Evolutionary conservation across 2,113 vertebrate genomes (phyloP).

Genomic region (Peucedramus taeniatus): DNA sequence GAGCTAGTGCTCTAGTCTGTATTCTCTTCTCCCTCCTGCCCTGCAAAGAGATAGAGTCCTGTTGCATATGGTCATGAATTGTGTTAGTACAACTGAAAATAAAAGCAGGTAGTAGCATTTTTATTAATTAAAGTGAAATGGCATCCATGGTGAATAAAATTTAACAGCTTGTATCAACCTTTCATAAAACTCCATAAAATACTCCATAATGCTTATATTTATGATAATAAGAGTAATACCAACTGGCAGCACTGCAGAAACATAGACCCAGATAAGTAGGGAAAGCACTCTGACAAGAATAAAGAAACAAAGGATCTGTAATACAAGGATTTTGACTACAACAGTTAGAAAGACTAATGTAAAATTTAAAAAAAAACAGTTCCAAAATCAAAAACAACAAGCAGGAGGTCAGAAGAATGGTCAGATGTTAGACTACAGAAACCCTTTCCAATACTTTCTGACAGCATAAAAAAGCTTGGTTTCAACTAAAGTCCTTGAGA

Average conservation of each 20-base stretch:
- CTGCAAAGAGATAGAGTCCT: not conserved
- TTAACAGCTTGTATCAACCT: not conserved
- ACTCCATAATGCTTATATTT: not conserved
- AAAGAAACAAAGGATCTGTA: not conserved
- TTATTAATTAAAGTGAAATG: not conserved
- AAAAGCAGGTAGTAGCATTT: not conserved
- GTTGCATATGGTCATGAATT: not conserved
- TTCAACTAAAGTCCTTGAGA: not conserved
- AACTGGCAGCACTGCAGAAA: not conserved
- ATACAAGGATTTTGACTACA: not conserved
- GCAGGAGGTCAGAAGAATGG: not conserved
- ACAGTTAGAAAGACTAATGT: not conserved
- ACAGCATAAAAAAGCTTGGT: not conserved
- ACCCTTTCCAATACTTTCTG: not conserved
- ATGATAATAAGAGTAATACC: not conserved
- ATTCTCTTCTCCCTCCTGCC: not conserved
- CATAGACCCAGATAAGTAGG: not conserved
- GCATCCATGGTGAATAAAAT: not conserved
- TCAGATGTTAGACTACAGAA: not conserved
- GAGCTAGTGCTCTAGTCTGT: too few relatives aligned
- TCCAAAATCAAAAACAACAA: not conserved
- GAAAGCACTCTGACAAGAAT: not conserved
- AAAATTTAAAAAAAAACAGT: not conserved
- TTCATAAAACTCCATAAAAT: not conserved
- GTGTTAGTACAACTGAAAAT: not conserved